Percentiles rank a stretch among this genome's conserved stretches.
These are phyloP conservation scores for Baryphthengus martii DNA, from an alignment of 2,113 vertebrate species.

Conservation along the genomic window DNA sequence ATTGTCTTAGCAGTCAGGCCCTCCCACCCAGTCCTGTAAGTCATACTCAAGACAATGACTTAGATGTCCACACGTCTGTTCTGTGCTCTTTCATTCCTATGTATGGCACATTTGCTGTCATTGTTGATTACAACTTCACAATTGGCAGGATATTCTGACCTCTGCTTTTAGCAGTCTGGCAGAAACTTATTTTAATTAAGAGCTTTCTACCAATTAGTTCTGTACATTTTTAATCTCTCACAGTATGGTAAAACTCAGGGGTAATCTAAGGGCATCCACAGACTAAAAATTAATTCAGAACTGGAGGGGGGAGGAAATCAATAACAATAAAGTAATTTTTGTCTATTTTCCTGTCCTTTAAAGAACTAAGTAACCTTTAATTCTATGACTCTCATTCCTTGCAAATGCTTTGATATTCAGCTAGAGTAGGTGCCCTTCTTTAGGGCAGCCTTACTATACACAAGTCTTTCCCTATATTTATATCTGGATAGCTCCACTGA, in stretches of 20 bases:
- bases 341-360: not conserved
- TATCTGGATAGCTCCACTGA: not conserved
- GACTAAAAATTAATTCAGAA: not conserved
- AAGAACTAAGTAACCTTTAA: not conserved
- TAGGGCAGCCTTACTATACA: not conserved
- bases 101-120: not conserved
- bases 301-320: not conserved
- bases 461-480: not conserved
- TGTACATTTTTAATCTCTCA: conserved; percentile 17
- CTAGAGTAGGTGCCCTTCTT: not conserved
- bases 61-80: conserved; percentile 13
- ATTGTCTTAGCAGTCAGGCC: not conserved
- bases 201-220: conserved; percentile 41
- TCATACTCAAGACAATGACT: not conserved
- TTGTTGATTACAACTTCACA: conserved; percentile 23
- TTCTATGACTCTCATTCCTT: not conserved
- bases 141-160: conserved; percentile 4
- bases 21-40: not conserved
- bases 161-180: conserved; percentile 36
- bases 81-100: not conserved
- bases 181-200: conserved; percentile 48
- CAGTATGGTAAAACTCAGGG: not conserved
- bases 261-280: not conserved
- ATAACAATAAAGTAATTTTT: not conserved
- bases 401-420: not conserved